A percentile compares a stretch with the other conserved stretches of the same genome.
Conservation (phyloP, 2,113 vertebrate species). For the Entomyzon cyanotis region DNA sequence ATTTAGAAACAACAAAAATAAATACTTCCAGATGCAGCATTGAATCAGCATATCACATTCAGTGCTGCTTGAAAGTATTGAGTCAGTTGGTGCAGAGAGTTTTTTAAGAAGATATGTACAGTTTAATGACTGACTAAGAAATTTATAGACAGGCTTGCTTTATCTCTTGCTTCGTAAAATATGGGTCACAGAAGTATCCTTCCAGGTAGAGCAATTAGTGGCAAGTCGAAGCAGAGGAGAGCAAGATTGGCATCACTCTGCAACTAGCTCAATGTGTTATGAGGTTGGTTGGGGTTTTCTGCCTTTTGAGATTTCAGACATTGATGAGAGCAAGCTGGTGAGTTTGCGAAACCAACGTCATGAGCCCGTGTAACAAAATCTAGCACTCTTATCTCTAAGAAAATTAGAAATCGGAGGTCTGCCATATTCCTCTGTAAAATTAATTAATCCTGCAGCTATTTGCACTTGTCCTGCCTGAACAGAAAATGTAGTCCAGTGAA, state of each 20-base stretch:
- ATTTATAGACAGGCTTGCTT: conserved; percentile 63
- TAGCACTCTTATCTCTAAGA: background rate
- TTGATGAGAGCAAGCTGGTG: background rate
- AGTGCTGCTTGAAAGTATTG: conserved; percentile 3
- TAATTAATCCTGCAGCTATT: background rate
- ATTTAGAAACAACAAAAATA: conserved; percentile 51
- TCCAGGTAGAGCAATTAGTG: conserved; percentile 5
- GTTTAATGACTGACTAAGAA: conserved; percentile 50
- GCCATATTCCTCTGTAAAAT: background rate
- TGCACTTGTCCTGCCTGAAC: background rate
- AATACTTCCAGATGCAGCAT: conserved; percentile 69
- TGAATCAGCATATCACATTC: conserved; percentile 72
- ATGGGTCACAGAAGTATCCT: background rate
- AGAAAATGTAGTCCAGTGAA: background rate
- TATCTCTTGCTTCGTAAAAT: background rate
- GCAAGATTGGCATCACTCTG: accelerated
- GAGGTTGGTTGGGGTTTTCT: background rate
- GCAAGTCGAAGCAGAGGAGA: background rate
- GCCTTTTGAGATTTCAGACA: background rate
- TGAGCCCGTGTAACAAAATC: background rate
- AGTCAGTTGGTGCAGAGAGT: conserved; percentile 55
- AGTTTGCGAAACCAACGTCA: background rate
- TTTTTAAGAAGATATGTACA: conserved; percentile 61
- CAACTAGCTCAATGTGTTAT: background rate
- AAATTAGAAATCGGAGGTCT: background rate